Evolutionary conservation across 2,888 invertebrate species (phyloP), one percentile per base, ranked within the genome.

Genomic region (Acanthosepion lycidas): DNA sequence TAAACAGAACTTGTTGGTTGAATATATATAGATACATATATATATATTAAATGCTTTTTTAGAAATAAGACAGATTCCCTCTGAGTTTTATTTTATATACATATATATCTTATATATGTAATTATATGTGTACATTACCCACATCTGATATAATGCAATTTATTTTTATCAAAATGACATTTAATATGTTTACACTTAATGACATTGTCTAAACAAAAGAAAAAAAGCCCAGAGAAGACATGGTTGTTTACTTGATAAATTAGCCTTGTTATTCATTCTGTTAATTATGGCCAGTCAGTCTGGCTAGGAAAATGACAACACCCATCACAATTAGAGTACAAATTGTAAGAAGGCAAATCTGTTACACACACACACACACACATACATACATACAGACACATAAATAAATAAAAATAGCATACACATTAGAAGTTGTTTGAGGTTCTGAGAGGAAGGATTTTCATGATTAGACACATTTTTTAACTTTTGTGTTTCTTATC

Each of bases 231-330:
- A 12, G 18, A n/a, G 33, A 78, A n/a, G n/a, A 78, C n/a, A n/a
- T 78, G n/a, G 20, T 59, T 23, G 20, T 59, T 59, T 78, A n/a
- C 78, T 78, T 33, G 78, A 78, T 78, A 18, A 78, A n/a, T 78
- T 78, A n/a, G n/a, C 78, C n/a, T 78, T 33, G n/a, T 78, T 33
- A n/a, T 78, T 78, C 78, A n/a, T 78, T 78, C 78, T 78, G 78
- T 78, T 78, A 78, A 78, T 78, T 78, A 78, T 78, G 78, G n/a
- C 23, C 59, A n/a, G 78, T 33, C 78, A 78, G 78, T 78, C 78
- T 78, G 78, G 78, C 78, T 78, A n/a, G 78, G 78, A 78, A 78
- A 78, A 78, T 78, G 78, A 15, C 78, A n/a, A n/a, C n/a, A 78
- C 9, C 78, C 78, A 23, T 78, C 78, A 78, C 78, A 78, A n/a